Evolutionary conservation across 1,140 invertebrate species (phyloP), one percentile per base, ranked within the genome.

Genomic region (Drosophila nebulosa): DNA sequence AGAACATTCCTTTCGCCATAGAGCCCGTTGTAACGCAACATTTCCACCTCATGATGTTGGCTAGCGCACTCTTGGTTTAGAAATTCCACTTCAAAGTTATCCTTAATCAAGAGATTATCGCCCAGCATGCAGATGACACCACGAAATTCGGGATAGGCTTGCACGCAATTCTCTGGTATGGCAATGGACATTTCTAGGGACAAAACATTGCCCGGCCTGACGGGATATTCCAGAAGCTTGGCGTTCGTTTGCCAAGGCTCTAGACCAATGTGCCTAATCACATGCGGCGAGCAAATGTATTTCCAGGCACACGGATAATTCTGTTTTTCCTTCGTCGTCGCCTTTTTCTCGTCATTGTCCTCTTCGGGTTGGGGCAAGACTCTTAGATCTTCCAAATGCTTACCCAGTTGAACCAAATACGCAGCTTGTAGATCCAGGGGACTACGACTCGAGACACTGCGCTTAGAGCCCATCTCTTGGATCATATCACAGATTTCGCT

Each of bases 131-230:
- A 83, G 3, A 68, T 22, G 0, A 74, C 36, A n/a, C 79, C 79
- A 1, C 79, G 50, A 18, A 78, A 83, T 26, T 83, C 79, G 0
- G 79, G 74, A 22, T 70, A 68, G 5, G 66, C 66, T 7, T 53
- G 36, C 3, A 32, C n/a, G 16, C 79, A 83, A 35, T 74, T 30
- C 0, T 63, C 60, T 5, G 79, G 79, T 42, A 83, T 74, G 4
- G 27, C 61, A 16, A 81, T 62, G 10, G 79, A 70, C 39, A 83
- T 9, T n/a, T 61, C 69, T 16, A 81, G 46, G 3, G 69, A 42
- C 12, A 81, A 2, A 4, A 81, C 74, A 22, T 81, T 69, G 3
- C 70, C 66, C 2, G 78, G 62, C 5, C 21, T 32, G 4, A 81
- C 27, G 0, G 74, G 70, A 22, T 24, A 55, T 3, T 64, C 12